Conservation (phyloP, 2,113 vertebrate genomes). For the Orthonyx spaldingii region DNA sequence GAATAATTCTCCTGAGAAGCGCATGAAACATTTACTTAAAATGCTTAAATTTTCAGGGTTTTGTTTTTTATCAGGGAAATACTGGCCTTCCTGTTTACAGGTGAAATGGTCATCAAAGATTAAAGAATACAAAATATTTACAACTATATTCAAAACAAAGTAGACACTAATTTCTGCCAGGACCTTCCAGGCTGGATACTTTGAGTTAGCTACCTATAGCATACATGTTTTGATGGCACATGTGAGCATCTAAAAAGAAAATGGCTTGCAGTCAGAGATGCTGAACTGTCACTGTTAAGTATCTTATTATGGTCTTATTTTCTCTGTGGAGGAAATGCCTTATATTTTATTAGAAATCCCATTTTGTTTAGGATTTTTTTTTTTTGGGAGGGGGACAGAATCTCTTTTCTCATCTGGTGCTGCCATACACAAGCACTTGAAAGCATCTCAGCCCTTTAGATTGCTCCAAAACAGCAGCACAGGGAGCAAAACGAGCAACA, state of each 20-base stretch:
- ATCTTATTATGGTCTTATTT: not conserved
- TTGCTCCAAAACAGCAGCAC: not conserved
- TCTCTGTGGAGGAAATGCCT: not conserved
- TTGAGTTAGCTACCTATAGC: not conserved
- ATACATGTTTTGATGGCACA: not conserved
- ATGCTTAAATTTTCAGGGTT: not conserved
- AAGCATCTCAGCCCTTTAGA: not conserved
- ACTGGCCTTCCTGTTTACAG: not conserved
- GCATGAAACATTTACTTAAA: not conserved
- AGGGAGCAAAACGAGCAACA: constrained; percentile 18
- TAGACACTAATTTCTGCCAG: not conserved
- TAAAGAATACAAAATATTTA: not conserved
- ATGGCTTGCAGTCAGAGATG: not conserved
- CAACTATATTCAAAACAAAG: not conserved
- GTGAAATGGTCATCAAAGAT: not conserved
- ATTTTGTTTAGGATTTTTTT: not conserved
- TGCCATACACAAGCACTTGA: not conserved
- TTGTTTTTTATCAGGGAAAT: not conserved
- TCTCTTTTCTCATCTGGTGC: not conserved
- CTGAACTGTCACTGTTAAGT: not conserved
- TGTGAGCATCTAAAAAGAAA: not conserved
- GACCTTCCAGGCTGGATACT: not conserved
- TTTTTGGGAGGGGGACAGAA: not conserved
- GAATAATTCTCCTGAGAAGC: not conserved
- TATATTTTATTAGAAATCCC: not conserved